A percentile compares a stretch with the other conserved stretches of the same genome.
Conservation (phyloP, 2,113 vertebrate genomes). For the Tupaia chinensis region DNA sequence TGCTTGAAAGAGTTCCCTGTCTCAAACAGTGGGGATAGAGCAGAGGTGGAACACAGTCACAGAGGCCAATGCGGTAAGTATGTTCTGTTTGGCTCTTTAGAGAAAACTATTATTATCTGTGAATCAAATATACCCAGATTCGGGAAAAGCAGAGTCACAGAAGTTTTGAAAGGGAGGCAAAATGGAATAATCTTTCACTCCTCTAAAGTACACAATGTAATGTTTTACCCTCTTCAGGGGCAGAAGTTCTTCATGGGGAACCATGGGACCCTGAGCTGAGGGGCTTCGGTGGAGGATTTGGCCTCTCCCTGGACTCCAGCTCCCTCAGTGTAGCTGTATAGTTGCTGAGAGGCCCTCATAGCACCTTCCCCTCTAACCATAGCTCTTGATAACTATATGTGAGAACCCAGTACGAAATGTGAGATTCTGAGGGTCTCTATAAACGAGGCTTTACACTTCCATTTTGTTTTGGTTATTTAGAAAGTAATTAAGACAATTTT, state of each 20-base stretch:
- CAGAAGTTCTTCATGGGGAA: neutral
- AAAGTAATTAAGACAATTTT: conserved; percentile 6
- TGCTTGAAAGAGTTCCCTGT: conserved; percentile 46
- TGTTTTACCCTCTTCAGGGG: neutral
- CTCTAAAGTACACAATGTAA: neutral
- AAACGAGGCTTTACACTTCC: conserved; percentile 5
- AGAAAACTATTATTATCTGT: neutral
- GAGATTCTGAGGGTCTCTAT: neutral
- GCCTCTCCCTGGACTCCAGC: neutral
- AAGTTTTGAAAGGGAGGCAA: neutral
- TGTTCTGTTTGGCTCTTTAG: neutral
- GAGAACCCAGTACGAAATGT: neutral
- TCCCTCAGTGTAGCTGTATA: neutral
- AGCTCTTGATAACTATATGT: neutral
- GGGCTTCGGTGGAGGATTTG: neutral
- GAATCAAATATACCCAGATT: neutral
- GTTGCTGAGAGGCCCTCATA: neutral
- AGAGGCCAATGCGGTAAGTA: neutral
- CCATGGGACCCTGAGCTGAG: rapidly evolving
- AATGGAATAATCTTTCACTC: neutral
- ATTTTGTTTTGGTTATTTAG: conserved; percentile 17
- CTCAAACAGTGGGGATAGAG: neutral
- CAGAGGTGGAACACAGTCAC: neutral
- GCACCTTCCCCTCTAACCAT: neutral
- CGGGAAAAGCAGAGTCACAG: neutral